Evolutionary conservation across 2,888 invertebrate species (phyloP).

Genomic region (Acholoe squamosa): DNA sequence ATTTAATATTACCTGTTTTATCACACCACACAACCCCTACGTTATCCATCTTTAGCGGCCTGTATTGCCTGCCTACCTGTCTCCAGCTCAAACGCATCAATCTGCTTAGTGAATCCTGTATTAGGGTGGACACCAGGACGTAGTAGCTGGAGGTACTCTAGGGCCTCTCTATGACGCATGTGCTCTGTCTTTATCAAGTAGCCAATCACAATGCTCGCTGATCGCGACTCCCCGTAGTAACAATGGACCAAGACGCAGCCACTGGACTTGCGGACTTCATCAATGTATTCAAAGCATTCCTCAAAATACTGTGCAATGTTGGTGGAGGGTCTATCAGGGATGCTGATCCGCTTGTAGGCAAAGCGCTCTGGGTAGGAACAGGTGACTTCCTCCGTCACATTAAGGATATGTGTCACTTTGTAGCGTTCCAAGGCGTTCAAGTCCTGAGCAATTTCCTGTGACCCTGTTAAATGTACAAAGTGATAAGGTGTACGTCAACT

Average conservation of each 20-base stretch:
- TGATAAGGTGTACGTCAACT: not conserved
- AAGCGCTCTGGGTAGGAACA: constrained; percentile 67
- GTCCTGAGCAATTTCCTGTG: constrained; percentile 69
- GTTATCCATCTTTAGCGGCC: not conserved
- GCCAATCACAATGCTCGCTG: constrained; percentile 68
- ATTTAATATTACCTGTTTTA: not conserved
- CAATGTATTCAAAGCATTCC: constrained; percentile 68
- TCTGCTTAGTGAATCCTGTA: constrained; percentile 67
- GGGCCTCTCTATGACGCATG: constrained; percentile 67
- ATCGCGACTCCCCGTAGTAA: constrained; percentile 68
- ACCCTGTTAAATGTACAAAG: not conserved
- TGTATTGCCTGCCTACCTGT: not conserved
- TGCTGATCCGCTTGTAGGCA: constrained; percentile 67
- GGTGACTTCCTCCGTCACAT: constrained; percentile 70
- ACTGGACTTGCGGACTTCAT: constrained; percentile 62
- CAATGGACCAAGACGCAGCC: constrained; percentile 68
- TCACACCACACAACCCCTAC: not conserved
- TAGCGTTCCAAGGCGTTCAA: constrained; percentile 66
- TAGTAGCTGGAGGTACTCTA: constrained; percentile 67
- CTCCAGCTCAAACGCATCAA: constrained; percentile 66
- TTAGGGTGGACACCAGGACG: constrained; percentile 68
- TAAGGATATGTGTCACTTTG: constrained; percentile 71
- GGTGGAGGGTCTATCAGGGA: constrained; percentile 68
- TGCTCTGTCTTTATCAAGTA: constrained; percentile 68
- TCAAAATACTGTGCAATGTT: constrained; percentile 68